These are phyloP conservation scores for Drosophila meridiana DNA, from an alignment of 2,888 invertebrate genomes.

Conservation along the genomic window DNA sequence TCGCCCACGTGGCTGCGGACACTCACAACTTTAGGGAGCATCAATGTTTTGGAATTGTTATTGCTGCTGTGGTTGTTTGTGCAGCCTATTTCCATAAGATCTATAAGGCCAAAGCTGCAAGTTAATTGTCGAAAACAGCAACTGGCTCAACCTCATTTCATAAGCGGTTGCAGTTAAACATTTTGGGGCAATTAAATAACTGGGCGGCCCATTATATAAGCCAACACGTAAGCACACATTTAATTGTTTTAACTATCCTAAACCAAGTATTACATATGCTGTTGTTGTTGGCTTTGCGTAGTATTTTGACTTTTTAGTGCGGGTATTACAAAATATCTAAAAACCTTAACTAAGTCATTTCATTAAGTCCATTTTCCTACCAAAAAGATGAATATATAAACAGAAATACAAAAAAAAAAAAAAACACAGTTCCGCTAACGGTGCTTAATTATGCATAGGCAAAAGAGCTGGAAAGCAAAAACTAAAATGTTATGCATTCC, in stretches of 20 bases:
- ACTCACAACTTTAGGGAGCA: constrained; percentile 28
- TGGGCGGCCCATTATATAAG: constrained; percentile 63
- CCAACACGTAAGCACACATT: constrained; percentile 59
- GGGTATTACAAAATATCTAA: constrained; percentile 39
- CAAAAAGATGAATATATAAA: constrained; percentile 50
- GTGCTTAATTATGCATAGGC: constrained; percentile 74
- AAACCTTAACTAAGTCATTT: constrained; percentile 53
- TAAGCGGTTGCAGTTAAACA: constrained; percentile 70
- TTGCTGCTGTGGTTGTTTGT: constrained; percentile 11
- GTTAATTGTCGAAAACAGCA: constrained; percentile 54
- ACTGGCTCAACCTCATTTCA: constrained; percentile 69
- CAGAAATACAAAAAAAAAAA: neutral
- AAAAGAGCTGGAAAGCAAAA: constrained; percentile 35
- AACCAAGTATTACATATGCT: constrained; percentile 47
- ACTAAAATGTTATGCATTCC: constrained; percentile 51
- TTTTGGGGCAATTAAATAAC: constrained; percentile 66
- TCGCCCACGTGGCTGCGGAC: constrained; percentile 52
- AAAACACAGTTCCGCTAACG: constrained; percentile 74
- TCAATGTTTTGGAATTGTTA: neutral
- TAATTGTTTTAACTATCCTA: constrained; percentile 71
- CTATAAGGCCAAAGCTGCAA: constrained; percentile 44
- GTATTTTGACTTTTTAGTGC: constrained; percentile 11
- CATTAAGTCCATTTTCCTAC: constrained; percentile 52
- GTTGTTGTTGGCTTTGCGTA: constrained; percentile 7
- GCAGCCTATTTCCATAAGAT: constrained; percentile 64